A percentile compares a stretch with the other conserved stretches of the same genome.
phyloP scores from a whole-genome alignment of 2,113 vertebrate genomes.

The Recurvirostra avosetta region DNA sequence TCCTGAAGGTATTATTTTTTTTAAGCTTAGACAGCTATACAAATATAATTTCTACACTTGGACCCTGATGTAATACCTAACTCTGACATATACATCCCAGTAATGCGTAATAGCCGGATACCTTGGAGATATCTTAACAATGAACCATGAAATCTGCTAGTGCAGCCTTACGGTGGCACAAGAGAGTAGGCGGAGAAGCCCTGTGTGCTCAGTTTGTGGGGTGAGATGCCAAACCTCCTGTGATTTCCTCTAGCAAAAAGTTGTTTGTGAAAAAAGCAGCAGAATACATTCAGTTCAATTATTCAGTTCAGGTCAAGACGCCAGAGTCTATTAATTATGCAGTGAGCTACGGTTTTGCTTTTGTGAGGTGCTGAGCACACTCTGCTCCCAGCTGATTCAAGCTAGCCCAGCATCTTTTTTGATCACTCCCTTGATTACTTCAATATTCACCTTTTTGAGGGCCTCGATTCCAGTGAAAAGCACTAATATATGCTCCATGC shows the following conservation, averaged over 20 bases:
- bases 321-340: neutral
- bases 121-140: neutral
- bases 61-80: neutral
- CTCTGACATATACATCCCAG: neutral
- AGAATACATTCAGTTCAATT: neutral
- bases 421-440: neutral
- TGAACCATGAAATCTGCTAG: neutral
- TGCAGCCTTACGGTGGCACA: rapidly evolving
- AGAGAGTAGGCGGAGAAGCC: neutral
- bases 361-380: neutral
- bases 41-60: neutral
- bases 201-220: neutral
- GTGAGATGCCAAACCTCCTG: neutral
- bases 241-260: neutral
- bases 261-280: neutral
- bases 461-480: neutral
- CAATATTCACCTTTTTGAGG: neutral
- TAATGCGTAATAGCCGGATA: neutral
- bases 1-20: conserved; percentile 3
- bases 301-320: neutral
- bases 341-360: neutral
- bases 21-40: neutral
- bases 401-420: neutral
- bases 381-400: neutral
- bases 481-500: neutral